Conservation (phyloP, 2,888 invertebrate genomes). For the Electrophaes corylata region DNA sequence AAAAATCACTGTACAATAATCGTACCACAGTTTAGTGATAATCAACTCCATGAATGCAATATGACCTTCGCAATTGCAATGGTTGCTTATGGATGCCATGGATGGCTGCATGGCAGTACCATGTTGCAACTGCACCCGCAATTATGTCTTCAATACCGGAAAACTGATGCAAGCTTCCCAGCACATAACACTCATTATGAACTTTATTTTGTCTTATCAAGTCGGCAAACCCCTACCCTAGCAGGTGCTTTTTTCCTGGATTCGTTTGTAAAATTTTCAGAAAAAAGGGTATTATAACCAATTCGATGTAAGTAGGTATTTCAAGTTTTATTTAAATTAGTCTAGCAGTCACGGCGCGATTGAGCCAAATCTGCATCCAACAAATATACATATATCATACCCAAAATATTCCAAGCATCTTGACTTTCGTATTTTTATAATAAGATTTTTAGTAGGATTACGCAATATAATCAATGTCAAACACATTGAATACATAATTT, state of each 20-base stretch:
- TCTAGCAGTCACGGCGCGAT: no score
- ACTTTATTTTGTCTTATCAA: no score
- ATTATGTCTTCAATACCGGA: conserved; percentile 17
- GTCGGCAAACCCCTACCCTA: no score
- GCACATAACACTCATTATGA: no score
- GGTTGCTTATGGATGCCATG: conserved; percentile 19
- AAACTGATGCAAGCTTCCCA: conserved; percentile 15
- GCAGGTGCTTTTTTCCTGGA: no score
- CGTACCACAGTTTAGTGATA: neutral
- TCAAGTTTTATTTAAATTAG: no score
- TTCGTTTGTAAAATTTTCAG: no score
- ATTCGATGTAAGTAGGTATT: no score
- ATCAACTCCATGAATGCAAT: conserved; percentile 9
- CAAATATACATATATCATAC: neutral
- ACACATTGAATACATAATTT: conserved; percentile 1
- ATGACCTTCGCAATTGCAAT: conserved; percentile 13
- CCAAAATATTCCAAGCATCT: neutral
- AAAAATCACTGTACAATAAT: neutral
- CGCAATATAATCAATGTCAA: conserved; percentile 2
- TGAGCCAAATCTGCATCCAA: neutral
- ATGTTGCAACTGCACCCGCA: conserved; percentile 15
- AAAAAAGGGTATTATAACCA: no score
- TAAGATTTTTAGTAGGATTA: neutral
- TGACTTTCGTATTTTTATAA: no score
- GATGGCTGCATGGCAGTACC: conserved; percentile 13